Evolutionary conservation across 2,113 vertebrate species (phyloP).

Genomic region (Ailurus styani): DNA sequence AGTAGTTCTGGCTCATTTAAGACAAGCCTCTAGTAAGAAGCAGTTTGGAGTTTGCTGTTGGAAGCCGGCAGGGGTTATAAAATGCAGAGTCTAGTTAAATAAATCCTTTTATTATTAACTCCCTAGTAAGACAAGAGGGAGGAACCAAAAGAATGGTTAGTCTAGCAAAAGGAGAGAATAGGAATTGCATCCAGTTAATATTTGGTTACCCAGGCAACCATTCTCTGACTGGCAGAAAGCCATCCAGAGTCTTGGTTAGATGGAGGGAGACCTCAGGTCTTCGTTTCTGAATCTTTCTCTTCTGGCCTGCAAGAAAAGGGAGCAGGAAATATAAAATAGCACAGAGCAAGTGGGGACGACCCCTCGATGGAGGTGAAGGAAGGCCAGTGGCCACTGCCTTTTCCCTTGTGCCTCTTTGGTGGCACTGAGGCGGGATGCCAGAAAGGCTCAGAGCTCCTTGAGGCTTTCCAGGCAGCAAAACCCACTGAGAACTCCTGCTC

Average conservation of each 20-base stretch:
- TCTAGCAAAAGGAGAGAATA: neutral
- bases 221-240: neutral
- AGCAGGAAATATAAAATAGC: neutral
- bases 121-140: slow-evolving; percentile 34
- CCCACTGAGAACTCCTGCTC: neutral
- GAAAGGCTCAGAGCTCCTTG: neutral
- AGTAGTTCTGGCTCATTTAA: slow-evolving; percentile 69
- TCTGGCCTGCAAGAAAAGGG: neutral
- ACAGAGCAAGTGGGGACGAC: neutral
- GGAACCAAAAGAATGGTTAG: slow-evolving; percentile 2
- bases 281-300: neutral
- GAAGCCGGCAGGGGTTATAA: slow-evolving; percentile 56
- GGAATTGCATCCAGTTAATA: slow-evolving; percentile 26
- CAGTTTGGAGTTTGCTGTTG: slow-evolving; percentile 50
- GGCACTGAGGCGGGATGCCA: neutral
- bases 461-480: neutral
- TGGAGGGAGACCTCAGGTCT: neutral
- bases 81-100: slow-evolving; percentile 62
- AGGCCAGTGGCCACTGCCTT: no score
- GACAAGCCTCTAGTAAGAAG: slow-evolving; percentile 62
- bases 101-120: slow-evolving; percentile 66
- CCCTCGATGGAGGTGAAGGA: neutral
- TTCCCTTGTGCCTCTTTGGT: rapidly evolving
- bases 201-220: slow-evolving; percentile 38
- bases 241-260: neutral